Conservation (phyloP, 2,113 vertebrate species). For the Phyllostomus discolor region DNA sequence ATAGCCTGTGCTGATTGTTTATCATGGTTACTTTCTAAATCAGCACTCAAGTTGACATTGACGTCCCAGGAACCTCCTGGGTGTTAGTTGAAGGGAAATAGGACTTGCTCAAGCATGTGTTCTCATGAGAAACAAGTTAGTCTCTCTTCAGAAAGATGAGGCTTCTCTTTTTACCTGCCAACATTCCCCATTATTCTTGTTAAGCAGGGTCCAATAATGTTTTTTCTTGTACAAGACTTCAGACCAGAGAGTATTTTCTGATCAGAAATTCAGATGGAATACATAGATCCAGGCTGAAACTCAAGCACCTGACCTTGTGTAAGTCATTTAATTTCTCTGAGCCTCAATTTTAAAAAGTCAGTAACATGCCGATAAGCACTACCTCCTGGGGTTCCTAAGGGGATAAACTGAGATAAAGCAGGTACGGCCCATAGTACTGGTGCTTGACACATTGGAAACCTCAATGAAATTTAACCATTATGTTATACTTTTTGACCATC, state of each 20-base stretch:
- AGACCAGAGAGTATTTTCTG: background rate
- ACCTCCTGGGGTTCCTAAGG: background rate
- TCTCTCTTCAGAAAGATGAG: conserved; percentile 29
- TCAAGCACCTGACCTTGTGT: background rate
- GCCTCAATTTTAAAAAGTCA: background rate
- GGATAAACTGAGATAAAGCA: background rate
- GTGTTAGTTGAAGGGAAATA: background rate
- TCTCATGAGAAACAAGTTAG: conserved; percentile 6
- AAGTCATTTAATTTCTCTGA: background rate
- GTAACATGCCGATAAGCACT: background rate
- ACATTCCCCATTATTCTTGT: background rate
- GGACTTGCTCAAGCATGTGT: background rate
- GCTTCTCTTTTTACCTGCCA: background rate
- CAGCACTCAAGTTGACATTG: background rate
- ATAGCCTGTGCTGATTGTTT: conserved; percentile 34
- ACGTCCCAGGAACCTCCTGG: background rate
- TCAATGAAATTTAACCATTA: background rate
- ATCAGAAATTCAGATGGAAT: background rate
- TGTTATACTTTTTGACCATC: background rate
- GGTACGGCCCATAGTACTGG: background rate
- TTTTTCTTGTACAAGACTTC: background rate
- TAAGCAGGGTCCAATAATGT: background rate
- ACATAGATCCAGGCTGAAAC: background rate
- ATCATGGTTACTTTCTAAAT: conserved; percentile 42
- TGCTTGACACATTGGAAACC: background rate